Evolutionary conservation across 1,140 invertebrate genomes (phyloP).

Genomic region (Drosophila ercepeae): DNA sequence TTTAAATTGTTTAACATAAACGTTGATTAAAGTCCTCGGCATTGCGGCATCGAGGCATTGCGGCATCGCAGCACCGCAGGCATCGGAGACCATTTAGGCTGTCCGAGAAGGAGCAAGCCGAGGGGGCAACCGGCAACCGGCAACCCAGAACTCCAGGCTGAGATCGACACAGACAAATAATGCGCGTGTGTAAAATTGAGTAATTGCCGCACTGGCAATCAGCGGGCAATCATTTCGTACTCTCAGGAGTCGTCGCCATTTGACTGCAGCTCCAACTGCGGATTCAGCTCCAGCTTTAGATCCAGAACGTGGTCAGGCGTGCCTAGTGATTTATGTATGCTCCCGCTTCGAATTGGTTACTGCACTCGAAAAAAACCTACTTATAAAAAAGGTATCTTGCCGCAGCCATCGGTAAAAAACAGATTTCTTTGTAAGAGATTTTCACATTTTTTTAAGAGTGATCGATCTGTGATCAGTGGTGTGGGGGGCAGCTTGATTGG

Average conservation of each 20-base stretch:
- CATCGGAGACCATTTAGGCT: slow-evolving; percentile 61
- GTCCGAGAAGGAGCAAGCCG: slow-evolving; percentile 46
- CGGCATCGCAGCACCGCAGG: not conserved
- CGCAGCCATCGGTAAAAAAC: not conserved
- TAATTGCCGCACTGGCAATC: slow-evolving; percentile 79
- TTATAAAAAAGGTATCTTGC: not conserved
- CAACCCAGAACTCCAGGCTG: slow-evolving; percentile 1
- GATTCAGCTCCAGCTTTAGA: not conserved
- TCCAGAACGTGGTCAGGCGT: slow-evolving; percentile 59
- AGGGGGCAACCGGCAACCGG: not conserved
- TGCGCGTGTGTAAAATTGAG: slow-evolving; percentile 82
- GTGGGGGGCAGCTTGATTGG: slow-evolving; percentile 71
- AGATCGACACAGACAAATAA: slow-evolving; percentile 80
- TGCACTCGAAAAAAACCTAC: not conserved
- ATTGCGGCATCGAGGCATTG: not conserved
- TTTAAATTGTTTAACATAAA: slow-evolving; percentile 83
- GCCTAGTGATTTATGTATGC: slow-evolving; percentile 79
- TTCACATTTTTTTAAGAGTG: slow-evolving; percentile 3
- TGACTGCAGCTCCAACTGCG: slow-evolving; percentile 24
- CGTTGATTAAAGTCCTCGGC: slow-evolving; percentile 78
- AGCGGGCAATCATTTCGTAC: slow-evolving; percentile 78
- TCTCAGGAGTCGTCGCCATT: slow-evolving; percentile 57
- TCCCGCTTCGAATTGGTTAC: slow-evolving; percentile 47
- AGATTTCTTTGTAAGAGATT: not conserved
- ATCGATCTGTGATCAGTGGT: slow-evolving; percentile 26